Evolutionary conservation across 2,113 vertebrate species (phyloP), one percentile per base, ranked within the genome.

Genomic region (Nerophis lumbriciformis): DNA sequence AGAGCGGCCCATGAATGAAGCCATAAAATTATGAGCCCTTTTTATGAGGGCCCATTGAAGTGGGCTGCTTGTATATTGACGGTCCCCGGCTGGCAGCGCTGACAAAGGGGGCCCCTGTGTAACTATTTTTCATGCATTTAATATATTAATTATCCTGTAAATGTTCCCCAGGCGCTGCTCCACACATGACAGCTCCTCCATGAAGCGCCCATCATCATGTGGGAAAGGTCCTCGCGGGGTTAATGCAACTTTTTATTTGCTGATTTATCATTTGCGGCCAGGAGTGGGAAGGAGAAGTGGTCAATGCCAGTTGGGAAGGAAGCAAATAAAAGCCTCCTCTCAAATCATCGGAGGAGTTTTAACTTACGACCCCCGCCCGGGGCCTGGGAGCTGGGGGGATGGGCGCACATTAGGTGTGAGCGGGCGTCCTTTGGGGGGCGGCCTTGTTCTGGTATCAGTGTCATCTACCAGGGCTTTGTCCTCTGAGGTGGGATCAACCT

Each of bases 91-190:
- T 84, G 78, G 89, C 89, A 91, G 90, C 91, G 89, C 89, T 86
- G 89, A 91, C 88, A 88, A 91, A 83, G 88, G 87, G 28, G 89
- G 84, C 79, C 67, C 80, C 94, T 94, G 91, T 94, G 92, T 96
- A 98, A 97, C 95, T 99, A 97, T 99, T 99, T 99, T 98, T 99
- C 95, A 98, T 98, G 95, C 96, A 96, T 99, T 99, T 98, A 99
- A 99, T 98, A 98, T 98, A 99, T 99, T 99, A 99, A 99, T 99
- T 98, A 99, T 97, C 93, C 58, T 21, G 93, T 97, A 98, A 99
- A 98, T 96, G 95, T 93, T 99, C 96, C 96, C 96, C 88, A 90
- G 96, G 93, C 94, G 94, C 93, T 95, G 92, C 94, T 99, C 94
- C 90, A 93, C 91, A 93, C 93, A 91, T 95, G 95, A 96, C 94